phyloP scores from a whole-genome alignment of 2,113 vertebrate species.

The Alethe castanea region DNA sequence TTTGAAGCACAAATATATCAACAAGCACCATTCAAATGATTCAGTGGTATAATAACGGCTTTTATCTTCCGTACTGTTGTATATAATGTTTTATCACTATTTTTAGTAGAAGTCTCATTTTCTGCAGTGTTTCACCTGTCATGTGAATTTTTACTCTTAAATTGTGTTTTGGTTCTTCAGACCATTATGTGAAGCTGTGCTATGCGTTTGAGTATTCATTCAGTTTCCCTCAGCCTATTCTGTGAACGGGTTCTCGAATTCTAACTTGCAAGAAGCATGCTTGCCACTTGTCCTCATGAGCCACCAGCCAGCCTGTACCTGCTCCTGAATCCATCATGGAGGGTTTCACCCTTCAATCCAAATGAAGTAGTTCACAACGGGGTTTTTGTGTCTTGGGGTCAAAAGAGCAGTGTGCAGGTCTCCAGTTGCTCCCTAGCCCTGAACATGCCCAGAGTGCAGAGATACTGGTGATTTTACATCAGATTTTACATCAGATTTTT shows the following conservation, averaged over 20 bases:
- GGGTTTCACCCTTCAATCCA: not conserved
- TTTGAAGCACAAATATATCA: not conserved
- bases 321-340: not conserved
- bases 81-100: not conserved
- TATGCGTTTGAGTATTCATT: not conserved
- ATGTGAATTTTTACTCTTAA: not conserved
- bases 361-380: not conserved
- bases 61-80: not conserved
- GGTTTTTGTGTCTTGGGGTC: not conserved
- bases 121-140: not conserved
- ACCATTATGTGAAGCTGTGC: not conserved
- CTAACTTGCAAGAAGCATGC: not conserved
- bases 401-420: not conserved
- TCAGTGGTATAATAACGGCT: not conserved
- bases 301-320: not conserved
- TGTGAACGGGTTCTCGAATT: not conserved
- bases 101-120: not conserved
- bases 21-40: not conserved
- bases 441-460: not conserved
- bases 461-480: not conserved
- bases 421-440: not conserved
- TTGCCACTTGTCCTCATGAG: accelerated
- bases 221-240: not conserved
- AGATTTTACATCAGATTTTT: not conserved
- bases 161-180: not conserved